phyloP scores from a whole-genome alignment of 1,140 invertebrate genomes.

The Dinothrombium tinctorium region DNA sequence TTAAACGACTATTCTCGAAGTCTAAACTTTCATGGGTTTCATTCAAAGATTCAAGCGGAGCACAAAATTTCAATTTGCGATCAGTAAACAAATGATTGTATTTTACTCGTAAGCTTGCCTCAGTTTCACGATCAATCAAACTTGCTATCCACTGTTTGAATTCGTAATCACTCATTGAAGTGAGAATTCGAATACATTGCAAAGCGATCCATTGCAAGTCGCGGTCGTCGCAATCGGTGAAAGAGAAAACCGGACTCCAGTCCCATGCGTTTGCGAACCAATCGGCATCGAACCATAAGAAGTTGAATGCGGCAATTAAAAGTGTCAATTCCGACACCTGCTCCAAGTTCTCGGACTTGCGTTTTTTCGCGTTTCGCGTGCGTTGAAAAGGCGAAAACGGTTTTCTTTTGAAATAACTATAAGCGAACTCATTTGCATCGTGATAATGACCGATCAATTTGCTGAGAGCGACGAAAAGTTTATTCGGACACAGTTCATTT shows the following conservation, averaged over 20 bases:
- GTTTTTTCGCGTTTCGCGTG: background rate
- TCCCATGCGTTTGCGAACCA: conserved; percentile 5
- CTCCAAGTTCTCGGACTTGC: background rate
- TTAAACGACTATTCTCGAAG: conserved; percentile 4
- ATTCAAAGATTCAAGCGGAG: background rate
- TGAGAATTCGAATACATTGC: conserved; percentile 7
- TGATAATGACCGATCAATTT: conserved; percentile 5
- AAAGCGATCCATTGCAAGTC: conserved; percentile 3
- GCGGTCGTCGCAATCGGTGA: background rate
- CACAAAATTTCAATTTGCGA: background rate
- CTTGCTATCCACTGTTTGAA: background rate
- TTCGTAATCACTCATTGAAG: background rate
- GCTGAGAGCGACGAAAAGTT: conserved; percentile 9
- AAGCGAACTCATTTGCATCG: conserved; percentile 4
- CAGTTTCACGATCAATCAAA: background rate
- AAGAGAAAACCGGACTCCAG: conserved; percentile 3
- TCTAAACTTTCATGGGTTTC: background rate
- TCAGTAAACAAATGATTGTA: conserved; percentile 2
- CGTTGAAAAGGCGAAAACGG: background rate
- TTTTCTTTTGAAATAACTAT: conserved; percentile 4
- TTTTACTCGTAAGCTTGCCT: background rate
- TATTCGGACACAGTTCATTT: no score
- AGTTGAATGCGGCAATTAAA: background rate
- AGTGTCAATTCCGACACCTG: background rate
- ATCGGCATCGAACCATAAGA: conserved; percentile 1